Evolutionary conservation across 2,888 invertebrate species (phyloP).

Genomic region (Hecatera dysodea): DNA sequence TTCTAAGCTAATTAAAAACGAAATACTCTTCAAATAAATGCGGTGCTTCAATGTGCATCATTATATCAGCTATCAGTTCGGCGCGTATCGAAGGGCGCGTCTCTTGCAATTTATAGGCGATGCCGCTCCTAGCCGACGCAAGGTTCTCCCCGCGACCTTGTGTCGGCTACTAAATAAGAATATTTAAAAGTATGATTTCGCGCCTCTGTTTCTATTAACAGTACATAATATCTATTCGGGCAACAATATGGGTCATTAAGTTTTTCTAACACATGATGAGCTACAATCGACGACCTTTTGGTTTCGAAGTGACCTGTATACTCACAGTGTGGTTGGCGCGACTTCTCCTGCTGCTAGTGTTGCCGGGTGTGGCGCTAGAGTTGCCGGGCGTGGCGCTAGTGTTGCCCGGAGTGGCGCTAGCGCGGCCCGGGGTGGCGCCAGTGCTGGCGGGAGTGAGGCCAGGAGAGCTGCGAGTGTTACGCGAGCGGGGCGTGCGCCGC

Average conservation of each 20-base stretch:
- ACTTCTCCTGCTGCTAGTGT: constrained; percentile 23
- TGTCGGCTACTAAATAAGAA: too few species aligned
- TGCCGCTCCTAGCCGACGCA: neutral
- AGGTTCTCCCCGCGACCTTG: too few species aligned
- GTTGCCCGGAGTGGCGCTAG: neutral
- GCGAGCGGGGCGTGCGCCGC: constrained; percentile 37
- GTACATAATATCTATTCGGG: too few species aligned
- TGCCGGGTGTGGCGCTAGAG: neutral
- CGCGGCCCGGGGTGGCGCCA: neutral
- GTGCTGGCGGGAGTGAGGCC: neutral
- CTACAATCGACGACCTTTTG: too few species aligned
- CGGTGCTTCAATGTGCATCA: neutral
- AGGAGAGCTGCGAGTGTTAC: constrained; percentile 10
- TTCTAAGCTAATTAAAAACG: neutral
- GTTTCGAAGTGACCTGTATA: neutral
- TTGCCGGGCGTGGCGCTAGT: neutral
- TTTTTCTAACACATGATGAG: neutral
- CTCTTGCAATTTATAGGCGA: constrained; percentile 1
- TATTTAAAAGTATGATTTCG: neutral
- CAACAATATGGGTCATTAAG: too few species aligned
- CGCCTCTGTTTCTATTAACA: neutral
- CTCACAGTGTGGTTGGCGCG: constrained; percentile 35
- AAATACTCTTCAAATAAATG: neutral
- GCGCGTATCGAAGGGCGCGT: neutral
- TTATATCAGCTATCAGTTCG: neutral